Evolutionary conservation across 2,888 invertebrate genomes (phyloP).

Genomic region (Lasioglossum vierecki): DNA sequence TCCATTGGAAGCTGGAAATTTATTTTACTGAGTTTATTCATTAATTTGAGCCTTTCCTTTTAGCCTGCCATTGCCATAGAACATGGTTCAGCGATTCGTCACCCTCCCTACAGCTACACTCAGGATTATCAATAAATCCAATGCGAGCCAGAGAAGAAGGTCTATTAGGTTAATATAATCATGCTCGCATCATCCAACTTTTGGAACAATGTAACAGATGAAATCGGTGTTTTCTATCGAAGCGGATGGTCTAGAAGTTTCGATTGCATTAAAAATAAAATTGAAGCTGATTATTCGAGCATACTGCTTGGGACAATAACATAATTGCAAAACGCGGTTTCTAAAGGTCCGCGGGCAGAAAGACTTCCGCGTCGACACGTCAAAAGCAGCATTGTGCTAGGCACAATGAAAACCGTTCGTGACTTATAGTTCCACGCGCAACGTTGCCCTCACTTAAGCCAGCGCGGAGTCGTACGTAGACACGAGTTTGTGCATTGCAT

Average conservation of each 20-base stretch:
- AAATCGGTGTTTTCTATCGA: not conserved
- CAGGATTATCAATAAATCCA: too few relatives aligned
- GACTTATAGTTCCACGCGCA: conserved; percentile 41
- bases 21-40: too few relatives aligned
- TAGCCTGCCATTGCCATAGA: too few relatives aligned
- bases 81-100: too few relatives aligned
- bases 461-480: conserved; percentile 53
- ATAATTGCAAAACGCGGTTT: not conserved
- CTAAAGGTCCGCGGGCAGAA: not conserved
- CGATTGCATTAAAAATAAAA: not conserved
- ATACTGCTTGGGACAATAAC: not conserved
- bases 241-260: not conserved
- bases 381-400: conserved; percentile 16
- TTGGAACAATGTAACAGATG: too few relatives aligned
- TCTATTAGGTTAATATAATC: too few relatives aligned
- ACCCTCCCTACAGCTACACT: too few relatives aligned
- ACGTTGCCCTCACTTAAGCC: conserved; percentile 59
- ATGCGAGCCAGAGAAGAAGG: too few relatives aligned
- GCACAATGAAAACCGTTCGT: conserved; percentile 32
- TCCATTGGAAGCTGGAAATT: too few relatives aligned
- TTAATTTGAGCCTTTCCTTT: too few relatives aligned
- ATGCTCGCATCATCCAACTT: too few relatives aligned
- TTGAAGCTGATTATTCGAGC: not conserved
- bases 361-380: conserved; percentile 28
- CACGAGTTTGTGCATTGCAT: conserved; percentile 67